Conservation (phyloP, 2,888 invertebrate genomes). For the Bellardia pandia region DNA sequence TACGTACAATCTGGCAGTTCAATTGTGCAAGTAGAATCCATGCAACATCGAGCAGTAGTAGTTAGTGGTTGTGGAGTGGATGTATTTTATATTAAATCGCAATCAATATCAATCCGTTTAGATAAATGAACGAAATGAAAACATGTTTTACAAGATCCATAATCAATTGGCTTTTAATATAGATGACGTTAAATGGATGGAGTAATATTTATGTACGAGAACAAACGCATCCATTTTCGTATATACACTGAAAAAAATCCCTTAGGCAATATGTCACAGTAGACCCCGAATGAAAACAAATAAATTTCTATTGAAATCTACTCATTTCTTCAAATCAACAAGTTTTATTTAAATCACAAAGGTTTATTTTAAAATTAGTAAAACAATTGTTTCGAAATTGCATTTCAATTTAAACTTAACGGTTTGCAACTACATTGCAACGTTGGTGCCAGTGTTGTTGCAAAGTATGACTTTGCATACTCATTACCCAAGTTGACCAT, state of each 20-base stretch:
- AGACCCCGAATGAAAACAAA: too few relatives aligned
- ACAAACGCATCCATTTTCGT: constrained; percentile 8
- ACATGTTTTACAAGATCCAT: constrained; percentile 69
- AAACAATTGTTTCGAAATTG: too few relatives aligned
- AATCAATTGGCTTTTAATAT: constrained; percentile 75
- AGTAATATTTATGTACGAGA: constrained; percentile 63
- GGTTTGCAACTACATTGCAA: too few relatives aligned
- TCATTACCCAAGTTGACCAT: too few relatives aligned
- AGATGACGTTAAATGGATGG: constrained; percentile 71
- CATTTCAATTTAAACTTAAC: too few relatives aligned
- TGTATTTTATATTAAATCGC: constrained; percentile 63
- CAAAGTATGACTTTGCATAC: too few relatives aligned
- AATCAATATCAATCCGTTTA: constrained; percentile 66
- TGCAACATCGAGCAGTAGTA: constrained; percentile 22
- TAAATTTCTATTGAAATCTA: too few relatives aligned
- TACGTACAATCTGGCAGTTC: background rate
- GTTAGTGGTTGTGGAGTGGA: constrained; percentile 16
- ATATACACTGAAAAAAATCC: background rate
- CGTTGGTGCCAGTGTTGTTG: too few relatives aligned
- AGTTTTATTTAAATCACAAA: too few relatives aligned
- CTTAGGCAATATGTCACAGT: too few relatives aligned
- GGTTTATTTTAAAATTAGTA: too few relatives aligned
- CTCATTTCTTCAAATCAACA: too few relatives aligned
- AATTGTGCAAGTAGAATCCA: constrained; percentile 1
- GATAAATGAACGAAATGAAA: constrained; percentile 69